Percentiles rank a stretch among this genome's conserved stretches.
phyloP scores from a whole-genome alignment of 2,888 invertebrate species.

The Branchinecta sandiegonensis region DNA sequence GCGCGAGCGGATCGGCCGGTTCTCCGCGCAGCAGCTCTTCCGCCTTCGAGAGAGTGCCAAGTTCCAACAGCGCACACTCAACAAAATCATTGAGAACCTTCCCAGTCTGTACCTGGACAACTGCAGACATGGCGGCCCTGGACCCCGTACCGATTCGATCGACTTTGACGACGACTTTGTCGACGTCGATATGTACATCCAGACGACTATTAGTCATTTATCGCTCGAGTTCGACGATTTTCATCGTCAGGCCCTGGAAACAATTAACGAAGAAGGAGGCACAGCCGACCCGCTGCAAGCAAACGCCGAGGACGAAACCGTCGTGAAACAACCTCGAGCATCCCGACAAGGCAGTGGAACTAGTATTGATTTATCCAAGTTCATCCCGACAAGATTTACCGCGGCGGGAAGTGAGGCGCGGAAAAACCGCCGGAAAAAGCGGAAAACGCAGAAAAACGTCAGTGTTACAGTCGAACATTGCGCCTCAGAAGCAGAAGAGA shows the following conservation, averaged over 20 bases:
- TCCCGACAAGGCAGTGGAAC: slow-evolving; percentile 10
- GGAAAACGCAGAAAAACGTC: not conserved
- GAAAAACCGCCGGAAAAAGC: not conserved
- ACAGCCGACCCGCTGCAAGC: not conserved
- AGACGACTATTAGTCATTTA: slow-evolving; percentile 48
- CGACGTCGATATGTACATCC: slow-evolving; percentile 43
- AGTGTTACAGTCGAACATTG: not conserved
- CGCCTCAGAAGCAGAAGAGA: not conserved
- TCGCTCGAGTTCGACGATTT: slow-evolving; percentile 40
- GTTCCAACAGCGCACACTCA: slow-evolving; percentile 84
- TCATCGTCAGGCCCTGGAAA: not conserved
- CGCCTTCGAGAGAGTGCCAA: slow-evolving; percentile 82
- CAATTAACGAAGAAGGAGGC: not conserved
- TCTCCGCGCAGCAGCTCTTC: slow-evolving; percentile 80
- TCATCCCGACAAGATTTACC: not conserved
- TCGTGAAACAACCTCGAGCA: not conserved
- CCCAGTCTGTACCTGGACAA: slow-evolving; percentile 82
- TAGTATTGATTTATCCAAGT: slow-evolving; percentile 11
- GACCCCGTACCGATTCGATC: slow-evolving; percentile 57
- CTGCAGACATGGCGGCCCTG: slow-evolving; percentile 64
- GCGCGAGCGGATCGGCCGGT: slow-evolving; percentile 81
- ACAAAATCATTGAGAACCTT: slow-evolving; percentile 82
- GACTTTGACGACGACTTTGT: slow-evolving; percentile 42
- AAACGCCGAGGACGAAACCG: not conserved
- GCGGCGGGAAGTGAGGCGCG: not conserved